Evolutionary conservation across 2,113 vertebrate genomes (phyloP).

Genomic region (Hippocampus barbouri): DNA sequence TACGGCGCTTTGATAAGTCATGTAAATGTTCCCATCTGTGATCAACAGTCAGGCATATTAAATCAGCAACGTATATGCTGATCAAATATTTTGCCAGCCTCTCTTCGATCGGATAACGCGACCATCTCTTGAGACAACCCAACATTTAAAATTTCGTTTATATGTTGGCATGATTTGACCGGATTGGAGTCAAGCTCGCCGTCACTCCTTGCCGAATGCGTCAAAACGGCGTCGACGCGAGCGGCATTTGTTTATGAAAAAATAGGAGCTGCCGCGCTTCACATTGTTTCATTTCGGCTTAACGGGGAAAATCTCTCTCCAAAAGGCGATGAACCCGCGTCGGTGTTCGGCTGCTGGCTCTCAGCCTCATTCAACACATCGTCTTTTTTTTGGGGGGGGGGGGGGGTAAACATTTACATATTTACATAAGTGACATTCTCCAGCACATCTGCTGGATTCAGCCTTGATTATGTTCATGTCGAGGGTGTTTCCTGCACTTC

Average conservation of each 20-base stretch:
- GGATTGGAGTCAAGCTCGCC: neutral
- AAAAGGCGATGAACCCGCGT: slow-evolving; percentile 42
- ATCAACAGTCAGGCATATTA: slow-evolving; percentile 24
- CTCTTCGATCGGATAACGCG: neutral
- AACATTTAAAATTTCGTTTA: neutral
- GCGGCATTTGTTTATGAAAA: slow-evolving; percentile 32
- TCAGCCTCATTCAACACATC: slow-evolving; percentile 57
- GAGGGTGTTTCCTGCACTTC: slow-evolving; percentile 41
- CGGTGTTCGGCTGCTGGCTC: slow-evolving; percentile 51
- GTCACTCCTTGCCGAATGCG: slow-evolving; percentile 11
- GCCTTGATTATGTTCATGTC: slow-evolving; percentile 54
- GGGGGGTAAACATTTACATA: slow-evolving; percentile 60
- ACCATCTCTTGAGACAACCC: neutral
- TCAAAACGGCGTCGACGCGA: slow-evolving; percentile 7
- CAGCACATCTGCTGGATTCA: slow-evolving; percentile 58
- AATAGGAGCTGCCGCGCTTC: slow-evolving; percentile 21
- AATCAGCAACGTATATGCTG: neutral
- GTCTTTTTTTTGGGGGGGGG: slow-evolving; percentile 22
- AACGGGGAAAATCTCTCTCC: slow-evolving; percentile 35
- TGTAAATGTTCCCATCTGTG: slow-evolving; percentile 4
- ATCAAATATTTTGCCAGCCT: neutral
- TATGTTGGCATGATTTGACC: neutral
- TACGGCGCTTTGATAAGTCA: neutral
- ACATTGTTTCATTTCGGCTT: slow-evolving; percentile 35
- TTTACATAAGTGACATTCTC: slow-evolving; percentile 69